Evolutionary conservation across 2,797 vertebrate genomes (phyloP).

Genomic region (Odontamblyopus lacepedii): DNA sequence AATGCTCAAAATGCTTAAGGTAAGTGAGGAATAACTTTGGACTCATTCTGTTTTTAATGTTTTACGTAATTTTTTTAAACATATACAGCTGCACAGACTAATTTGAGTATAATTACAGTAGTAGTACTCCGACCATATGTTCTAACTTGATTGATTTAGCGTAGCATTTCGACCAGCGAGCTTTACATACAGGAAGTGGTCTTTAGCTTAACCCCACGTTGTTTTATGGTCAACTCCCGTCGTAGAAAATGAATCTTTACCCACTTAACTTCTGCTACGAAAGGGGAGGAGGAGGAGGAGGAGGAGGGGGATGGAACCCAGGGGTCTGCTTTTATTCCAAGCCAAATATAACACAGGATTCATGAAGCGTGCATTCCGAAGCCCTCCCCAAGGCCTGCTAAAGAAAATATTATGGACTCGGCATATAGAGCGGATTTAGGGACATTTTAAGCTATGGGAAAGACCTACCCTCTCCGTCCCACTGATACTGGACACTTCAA

Average conservation of each 20-base stretch:
- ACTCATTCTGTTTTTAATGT: too few species aligned
- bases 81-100: background rate
- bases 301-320: background rate
- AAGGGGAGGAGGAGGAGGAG: slow-evolving; percentile 24
- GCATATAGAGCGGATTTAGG: slow-evolving; percentile 27
- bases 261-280: slow-evolving; percentile 47
- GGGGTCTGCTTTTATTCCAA: slow-evolving; percentile 53
- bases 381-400: slow-evolving; percentile 57
- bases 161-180: slow-evolving; percentile 23
- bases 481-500: slow-evolving; percentile 50
- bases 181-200: slow-evolving; percentile 41
- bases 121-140: background rate
- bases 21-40: too few species aligned
- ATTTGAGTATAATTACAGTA: background rate
- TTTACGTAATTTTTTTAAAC: background rate
- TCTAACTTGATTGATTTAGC: slow-evolving; percentile 60
- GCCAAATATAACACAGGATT: slow-evolving; percentile 70
- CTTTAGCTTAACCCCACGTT: slow-evolving; percentile 47
- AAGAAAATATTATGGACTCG: slow-evolving; percentile 4
- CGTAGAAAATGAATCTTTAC: slow-evolving; percentile 72
- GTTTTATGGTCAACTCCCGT: slow-evolving; percentile 55
- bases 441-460: slow-evolving; percentile 54
- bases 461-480: slow-evolving; percentile 16
- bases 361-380: slow-evolving; percentile 69
- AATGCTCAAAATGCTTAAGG: too few species aligned